Percentiles rank a stretch among this genome's conserved stretches.
These are phyloP conservation scores for Phortica variegata DNA, from an alignment of 1,140 invertebrate genomes.

Conservation along the genomic window DNA sequence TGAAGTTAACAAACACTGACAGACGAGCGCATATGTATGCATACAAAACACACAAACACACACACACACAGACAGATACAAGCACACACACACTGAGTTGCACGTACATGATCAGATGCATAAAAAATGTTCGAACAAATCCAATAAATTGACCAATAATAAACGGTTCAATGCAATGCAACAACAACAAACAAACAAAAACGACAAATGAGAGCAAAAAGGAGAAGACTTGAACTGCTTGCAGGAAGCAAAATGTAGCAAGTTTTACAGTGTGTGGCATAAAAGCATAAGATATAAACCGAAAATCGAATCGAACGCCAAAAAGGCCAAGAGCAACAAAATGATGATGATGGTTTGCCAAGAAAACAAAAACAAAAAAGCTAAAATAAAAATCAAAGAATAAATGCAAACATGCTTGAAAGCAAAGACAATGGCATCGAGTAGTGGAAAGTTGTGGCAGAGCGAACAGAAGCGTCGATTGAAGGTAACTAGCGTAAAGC, in stretches of 20 bases:
- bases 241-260: too few species aligned
- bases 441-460: too few species aligned
- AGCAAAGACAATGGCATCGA: conserved; percentile 54
- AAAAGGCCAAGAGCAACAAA: too few species aligned
- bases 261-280: too few species aligned
- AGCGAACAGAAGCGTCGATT: conserved; percentile 1
- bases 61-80: neutral
- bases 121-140: too few species aligned
- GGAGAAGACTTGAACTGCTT: too few species aligned
- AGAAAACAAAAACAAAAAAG: conserved; percentile 2
- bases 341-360: too few species aligned
- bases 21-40: too few species aligned
- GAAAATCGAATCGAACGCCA: too few species aligned
- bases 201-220: too few species aligned
- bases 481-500: conserved; percentile 28
- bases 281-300: too few species aligned
- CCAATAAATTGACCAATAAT: conserved; percentile 56
- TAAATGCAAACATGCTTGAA: conserved; percentile 41
- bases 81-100: neutral
- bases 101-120: conserved; percentile 17
- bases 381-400: conserved; percentile 2
- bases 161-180: conserved; percentile 42
- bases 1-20: neutral
- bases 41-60: conserved; percentile 6
- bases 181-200: too few species aligned